Conservation (phyloP, 53 echinoderm and acorn worm genomes). For the Stichopus horrens region DNA sequence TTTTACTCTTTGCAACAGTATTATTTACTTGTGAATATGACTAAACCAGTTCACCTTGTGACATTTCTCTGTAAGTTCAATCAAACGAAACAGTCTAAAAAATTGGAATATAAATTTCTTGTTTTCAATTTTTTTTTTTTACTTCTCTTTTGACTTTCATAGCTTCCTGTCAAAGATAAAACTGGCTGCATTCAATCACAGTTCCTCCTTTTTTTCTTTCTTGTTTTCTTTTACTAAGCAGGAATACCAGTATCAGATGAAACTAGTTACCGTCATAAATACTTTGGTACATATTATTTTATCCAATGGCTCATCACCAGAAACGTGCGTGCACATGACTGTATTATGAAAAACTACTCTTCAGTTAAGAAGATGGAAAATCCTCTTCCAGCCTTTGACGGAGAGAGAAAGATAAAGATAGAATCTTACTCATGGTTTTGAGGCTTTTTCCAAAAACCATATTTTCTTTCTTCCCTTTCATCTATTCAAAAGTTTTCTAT, state of each 20-base stretch:
- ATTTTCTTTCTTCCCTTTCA: not conserved
- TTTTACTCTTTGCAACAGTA: no score
- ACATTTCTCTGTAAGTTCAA: not conserved
- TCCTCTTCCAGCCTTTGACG: not conserved
- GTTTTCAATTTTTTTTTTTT: not conserved
- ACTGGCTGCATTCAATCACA: not conserved
- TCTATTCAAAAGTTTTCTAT: not conserved
- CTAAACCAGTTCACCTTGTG: not conserved
- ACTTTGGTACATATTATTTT: not conserved
- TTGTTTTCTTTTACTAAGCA: not conserved
- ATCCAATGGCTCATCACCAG: not conserved
- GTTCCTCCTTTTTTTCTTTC: not conserved
- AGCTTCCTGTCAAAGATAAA: not conserved
- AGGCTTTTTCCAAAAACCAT: not conserved
- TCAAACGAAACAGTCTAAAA: not conserved
- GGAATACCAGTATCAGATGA: not conserved
- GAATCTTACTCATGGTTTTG: not conserved
- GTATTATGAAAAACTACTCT: not conserved
- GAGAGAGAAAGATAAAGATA: not conserved
- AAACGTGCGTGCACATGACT: not conserved
- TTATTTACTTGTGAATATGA: not conserved
- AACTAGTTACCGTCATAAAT: not conserved
- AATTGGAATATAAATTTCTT: not conserved
- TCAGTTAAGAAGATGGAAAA: not conserved
- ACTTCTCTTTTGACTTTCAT: not conserved